Base-by-base conservation (phyloP, 2,888 invertebrate species). In the Endomychus coccineus region DNA sequence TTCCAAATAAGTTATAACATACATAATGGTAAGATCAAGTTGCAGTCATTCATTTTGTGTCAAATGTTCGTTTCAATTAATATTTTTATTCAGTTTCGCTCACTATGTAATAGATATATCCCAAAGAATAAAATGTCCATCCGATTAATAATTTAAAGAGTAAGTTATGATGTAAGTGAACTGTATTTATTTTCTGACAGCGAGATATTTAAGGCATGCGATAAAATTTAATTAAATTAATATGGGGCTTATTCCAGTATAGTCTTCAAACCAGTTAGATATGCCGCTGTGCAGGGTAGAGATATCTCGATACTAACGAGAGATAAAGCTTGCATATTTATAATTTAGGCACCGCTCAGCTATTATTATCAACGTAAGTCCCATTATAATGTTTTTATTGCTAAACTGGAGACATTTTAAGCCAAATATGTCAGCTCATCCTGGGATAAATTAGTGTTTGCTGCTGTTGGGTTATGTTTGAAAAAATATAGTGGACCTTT, bases 141-240 rank as follows among this genome's bases (percentile, higher is more conserved):
- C n/a, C n/a, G n/a, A n/a, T n/a, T n/a, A n/a, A n/a, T n/a, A n/a
- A n/a, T n/a, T n/a, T n/a, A n/a, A 30, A n/a, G 16, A 42, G 46
- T 49, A 49, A 49, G 45, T 51, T 48, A 50, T 45, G 40, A 47
- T 52, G 49, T 55, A 53, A 54, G 48, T 50, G 51, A 46, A 44
- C 46, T 42, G 55, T 55, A 56, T 58, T 57, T 56, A 55, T 58
- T 52, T 50, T 49, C 54, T 51, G 52, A 54, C 55, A 49, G 44
- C 46, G 46, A 53, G 55, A 48, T 53, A 61, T 61, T 55, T 55
- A 45, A 59, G 52, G 55, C 56, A 62, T 61, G 61, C 61, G 56
- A 61, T 61, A 61, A 61, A 61, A 61, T 62, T 61, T 61, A 62
- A 62, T 62, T 62, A 60, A 62, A 62, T 60, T 61, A 62, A 61